Conservation (phyloP, 2,888 invertebrate species). For the Autographa gamma region DNA sequence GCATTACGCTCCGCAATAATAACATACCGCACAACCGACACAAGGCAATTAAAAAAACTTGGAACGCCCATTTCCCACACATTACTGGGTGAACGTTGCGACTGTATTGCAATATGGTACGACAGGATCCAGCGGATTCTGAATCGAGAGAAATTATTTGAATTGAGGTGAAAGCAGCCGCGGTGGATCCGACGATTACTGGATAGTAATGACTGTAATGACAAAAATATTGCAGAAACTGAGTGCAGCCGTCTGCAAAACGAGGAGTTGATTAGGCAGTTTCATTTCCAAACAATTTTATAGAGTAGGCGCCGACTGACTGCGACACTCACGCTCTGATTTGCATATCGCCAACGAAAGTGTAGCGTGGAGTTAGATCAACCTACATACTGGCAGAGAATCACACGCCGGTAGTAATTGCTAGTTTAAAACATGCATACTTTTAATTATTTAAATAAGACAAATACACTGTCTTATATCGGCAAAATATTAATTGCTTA, state of each 20-base stretch:
- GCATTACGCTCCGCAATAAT: slow-evolving; percentile 83
- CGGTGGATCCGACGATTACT: slow-evolving; percentile 70
- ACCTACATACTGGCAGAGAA: slow-evolving; percentile 66
- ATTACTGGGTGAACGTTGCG: slow-evolving; percentile 75
- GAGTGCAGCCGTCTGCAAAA: slow-evolving; percentile 68
- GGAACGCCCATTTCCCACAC: slow-evolving; percentile 83
- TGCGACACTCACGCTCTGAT: slow-evolving; percentile 80
- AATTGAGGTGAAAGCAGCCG: slow-evolving; percentile 78
- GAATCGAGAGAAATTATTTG: slow-evolving; percentile 70
- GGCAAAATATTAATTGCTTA: slow-evolving; percentile 48
- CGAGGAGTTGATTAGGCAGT: slow-evolving; percentile 61
- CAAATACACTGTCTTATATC: slow-evolving; percentile 20
- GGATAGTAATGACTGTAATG: slow-evolving; percentile 73
- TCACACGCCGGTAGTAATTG: slow-evolving; percentile 42
- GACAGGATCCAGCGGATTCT: slow-evolving; percentile 65
- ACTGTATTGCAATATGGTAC: slow-evolving; percentile 66
- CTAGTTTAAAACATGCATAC: slow-evolving; percentile 37
- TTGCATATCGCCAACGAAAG: slow-evolving; percentile 85
- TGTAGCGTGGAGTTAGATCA: slow-evolving; percentile 77
- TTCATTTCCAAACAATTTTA: slow-evolving; percentile 70
- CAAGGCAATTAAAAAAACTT: slow-evolving; percentile 81
- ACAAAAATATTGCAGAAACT: slow-evolving; percentile 69
- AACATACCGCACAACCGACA: slow-evolving; percentile 75
- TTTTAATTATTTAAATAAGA: slow-evolving; percentile 28
- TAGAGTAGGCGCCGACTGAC: slow-evolving; percentile 67